These are phyloP conservation scores for Omphaloscelis lunosa DNA, from an alignment of 2,888 invertebrate genomes.

Conservation along the genomic window DNA sequence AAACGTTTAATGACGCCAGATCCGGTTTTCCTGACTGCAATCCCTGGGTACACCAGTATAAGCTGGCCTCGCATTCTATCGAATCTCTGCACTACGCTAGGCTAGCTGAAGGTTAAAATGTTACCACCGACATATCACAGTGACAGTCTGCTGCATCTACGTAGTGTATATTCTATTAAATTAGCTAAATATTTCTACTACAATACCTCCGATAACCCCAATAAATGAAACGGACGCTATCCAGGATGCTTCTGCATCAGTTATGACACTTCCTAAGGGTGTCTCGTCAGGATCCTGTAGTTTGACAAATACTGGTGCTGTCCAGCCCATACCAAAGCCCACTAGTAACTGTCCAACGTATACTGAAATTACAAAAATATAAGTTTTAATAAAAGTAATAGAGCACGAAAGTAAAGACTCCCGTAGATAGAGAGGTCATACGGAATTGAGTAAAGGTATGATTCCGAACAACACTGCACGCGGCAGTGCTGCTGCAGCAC, in stretches of 20 bases:
- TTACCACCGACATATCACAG: not conserved
- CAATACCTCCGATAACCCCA: slow-evolving; percentile 23
- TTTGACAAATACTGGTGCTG: slow-evolving; percentile 26
- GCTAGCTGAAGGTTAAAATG: not conserved
- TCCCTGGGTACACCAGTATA: too few species aligned
- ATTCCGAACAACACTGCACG: too few species aligned
- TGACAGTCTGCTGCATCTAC: too few species aligned
- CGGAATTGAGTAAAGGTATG: not conserved
- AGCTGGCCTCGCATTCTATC: not conserved
- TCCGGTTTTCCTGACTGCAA: too few species aligned
- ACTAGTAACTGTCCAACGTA: slow-evolving; percentile 30
- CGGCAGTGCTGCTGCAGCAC: too few species aligned
- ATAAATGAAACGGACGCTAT: slow-evolving; percentile 20
- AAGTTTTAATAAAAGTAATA: not conserved
- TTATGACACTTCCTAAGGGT: slow-evolving; percentile 25
- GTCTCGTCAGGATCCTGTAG: slow-evolving; percentile 31
- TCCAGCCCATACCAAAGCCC: slow-evolving; percentile 20
- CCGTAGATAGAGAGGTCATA: too few species aligned
- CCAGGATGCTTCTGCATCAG: slow-evolving; percentile 34
- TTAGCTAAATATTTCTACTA: not conserved
- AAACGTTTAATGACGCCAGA: too few species aligned
- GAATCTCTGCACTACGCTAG: not conserved
- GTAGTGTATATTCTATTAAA: not conserved
- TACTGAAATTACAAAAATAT: slow-evolving; percentile 25
- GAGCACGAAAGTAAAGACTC: too few species aligned